phyloP scores from a whole-genome alignment of 2,797 vertebrate genomes.

The Lacerta agilis region DNA sequence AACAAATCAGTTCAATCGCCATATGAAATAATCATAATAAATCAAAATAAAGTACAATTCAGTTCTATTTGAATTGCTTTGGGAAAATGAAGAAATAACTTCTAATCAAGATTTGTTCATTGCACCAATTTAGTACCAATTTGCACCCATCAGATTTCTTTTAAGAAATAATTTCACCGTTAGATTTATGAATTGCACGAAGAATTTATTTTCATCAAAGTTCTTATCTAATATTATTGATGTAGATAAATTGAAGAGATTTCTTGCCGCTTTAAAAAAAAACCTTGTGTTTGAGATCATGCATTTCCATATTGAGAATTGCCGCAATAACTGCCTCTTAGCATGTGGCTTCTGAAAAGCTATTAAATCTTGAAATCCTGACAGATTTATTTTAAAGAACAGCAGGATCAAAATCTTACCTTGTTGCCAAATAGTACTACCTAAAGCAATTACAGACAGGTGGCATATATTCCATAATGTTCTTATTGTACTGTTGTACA shows the following conservation, averaged over 20 bases:
- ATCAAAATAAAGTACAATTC: constrained; percentile 40
- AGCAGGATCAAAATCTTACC: constrained; percentile 17
- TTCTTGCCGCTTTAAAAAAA: neutral
- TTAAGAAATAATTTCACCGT: constrained; percentile 31
- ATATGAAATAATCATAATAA: constrained; percentile 51
- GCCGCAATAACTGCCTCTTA: neutral
- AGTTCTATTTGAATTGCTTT: constrained; percentile 20
- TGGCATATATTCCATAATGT: neutral
- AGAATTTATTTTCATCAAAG: constrained; percentile 32
- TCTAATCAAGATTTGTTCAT: constrained; percentile 22
- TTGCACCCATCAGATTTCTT: constrained; percentile 23
- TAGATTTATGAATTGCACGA: constrained; percentile 42
- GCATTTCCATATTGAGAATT: neutral
- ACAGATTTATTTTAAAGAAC: constrained; percentile 26
- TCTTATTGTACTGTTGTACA: neutral
- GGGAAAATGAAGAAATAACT: constrained; percentile 11
- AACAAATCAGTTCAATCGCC: constrained; percentile 41
- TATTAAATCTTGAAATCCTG: constrained; percentile 3
- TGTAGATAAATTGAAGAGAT: constrained; percentile 30
- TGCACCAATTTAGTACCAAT: constrained; percentile 22
- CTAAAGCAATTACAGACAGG: neutral
- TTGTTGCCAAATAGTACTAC: neutral
- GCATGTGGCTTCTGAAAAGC: constrained; percentile 19
- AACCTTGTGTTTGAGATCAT: neutral
- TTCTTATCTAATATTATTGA: neutral